phyloP scores from a whole-genome alignment of 2,888 invertebrate species.

The Agriotes lineatus region DNA sequence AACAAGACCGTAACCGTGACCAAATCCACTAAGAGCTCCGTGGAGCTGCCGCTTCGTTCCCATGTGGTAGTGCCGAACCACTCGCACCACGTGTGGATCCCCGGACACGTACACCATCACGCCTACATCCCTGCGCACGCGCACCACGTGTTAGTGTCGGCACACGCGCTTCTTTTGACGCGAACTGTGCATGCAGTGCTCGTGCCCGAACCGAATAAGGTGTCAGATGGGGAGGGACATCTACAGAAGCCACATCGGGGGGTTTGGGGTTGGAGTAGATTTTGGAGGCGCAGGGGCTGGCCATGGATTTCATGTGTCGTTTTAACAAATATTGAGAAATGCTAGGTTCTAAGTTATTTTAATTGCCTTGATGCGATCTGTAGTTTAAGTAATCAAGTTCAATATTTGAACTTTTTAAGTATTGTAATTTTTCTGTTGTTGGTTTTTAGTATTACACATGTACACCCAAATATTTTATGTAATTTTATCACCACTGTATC shows the following conservation, averaged over 20 bases:
- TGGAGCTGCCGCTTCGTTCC: not conserved
- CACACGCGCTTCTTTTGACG: slow-evolving; percentile 41
- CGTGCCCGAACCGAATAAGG: not conserved
- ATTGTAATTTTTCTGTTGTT: no score
- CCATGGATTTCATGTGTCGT: slow-evolving; percentile 53
- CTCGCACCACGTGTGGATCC: slow-evolving; percentile 46
- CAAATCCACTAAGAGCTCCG: slow-evolving; percentile 1
- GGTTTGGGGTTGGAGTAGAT: slow-evolving; percentile 51
- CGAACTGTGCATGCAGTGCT: slow-evolving; percentile 41
- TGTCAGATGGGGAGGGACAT: slow-evolving; percentile 38
- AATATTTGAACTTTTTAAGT: no score
- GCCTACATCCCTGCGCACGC: slow-evolving; percentile 53
- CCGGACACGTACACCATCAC: slow-evolving; percentile 52
- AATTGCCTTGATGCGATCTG: no score
- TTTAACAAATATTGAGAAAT: no score
- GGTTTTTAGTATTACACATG: no score
- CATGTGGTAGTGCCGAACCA: slow-evolving; percentile 12
- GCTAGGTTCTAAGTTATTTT: no score
- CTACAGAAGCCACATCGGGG: slow-evolving; percentile 48
- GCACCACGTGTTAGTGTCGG: slow-evolving; percentile 50
- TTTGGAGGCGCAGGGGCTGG: slow-evolving; percentile 53
- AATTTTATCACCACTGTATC: no score
- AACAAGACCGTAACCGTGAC: slow-evolving; percentile 8
- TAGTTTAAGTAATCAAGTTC: no score
- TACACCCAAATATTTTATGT: no score